Conservation (phyloP, 2,888 invertebrate species). For the Lepidonotus clava region DNA sequence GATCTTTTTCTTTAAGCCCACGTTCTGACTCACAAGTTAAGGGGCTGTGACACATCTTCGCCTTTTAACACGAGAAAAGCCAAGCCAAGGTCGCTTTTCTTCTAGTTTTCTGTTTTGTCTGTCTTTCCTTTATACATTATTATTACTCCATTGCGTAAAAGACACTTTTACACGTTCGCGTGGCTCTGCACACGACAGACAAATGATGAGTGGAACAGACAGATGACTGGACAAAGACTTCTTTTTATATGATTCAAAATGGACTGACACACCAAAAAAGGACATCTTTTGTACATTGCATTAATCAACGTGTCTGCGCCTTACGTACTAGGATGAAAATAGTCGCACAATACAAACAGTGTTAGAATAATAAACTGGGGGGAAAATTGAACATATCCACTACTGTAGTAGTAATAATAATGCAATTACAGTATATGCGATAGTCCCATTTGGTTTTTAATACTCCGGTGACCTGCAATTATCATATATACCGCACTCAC, state of each 20-base stretch:
- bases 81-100: neutral
- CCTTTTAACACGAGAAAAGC: neutral
- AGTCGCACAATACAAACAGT: slow-evolving; percentile 27
- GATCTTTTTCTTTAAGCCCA: neutral
- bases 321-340: slow-evolving; percentile 22
- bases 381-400: slow-evolving; percentile 40
- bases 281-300: slow-evolving; percentile 44
- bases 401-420: slow-evolving; percentile 32
- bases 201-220: slow-evolving; percentile 15
- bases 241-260: slow-evolving; percentile 37
- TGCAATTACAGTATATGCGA: slow-evolving; percentile 31
- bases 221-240: slow-evolving; percentile 37
- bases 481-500: neutral
- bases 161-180: neutral
- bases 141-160: slow-evolving; percentile 27
- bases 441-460: slow-evolving; percentile 19
- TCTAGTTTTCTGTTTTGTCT: neutral
- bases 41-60: neutral
- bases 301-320: slow-evolving; percentile 33
- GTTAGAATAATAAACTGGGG: slow-evolving; percentile 9
- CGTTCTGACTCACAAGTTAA: neutral
- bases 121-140: slow-evolving; percentile 34
- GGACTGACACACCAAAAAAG: slow-evolving; percentile 45
- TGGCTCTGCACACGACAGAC: neutral
- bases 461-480: slow-evolving; percentile 20